These are phyloP conservation scores for Argyresthia goedartella DNA, from an alignment of 2,888 invertebrate species.

Conservation along the genomic window DNA sequence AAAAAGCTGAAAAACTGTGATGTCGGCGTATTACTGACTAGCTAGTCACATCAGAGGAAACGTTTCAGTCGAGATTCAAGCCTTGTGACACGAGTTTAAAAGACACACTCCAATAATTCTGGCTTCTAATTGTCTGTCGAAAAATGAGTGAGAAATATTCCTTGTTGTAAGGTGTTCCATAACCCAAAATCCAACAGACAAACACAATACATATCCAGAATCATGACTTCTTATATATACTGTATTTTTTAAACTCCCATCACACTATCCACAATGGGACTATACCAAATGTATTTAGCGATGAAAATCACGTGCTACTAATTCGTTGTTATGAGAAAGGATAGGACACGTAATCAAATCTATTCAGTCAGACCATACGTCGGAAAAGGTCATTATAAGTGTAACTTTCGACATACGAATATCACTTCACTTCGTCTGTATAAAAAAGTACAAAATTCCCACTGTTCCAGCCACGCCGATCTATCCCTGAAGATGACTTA, in stretches of 20 bases:
- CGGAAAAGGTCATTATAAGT: background rate
- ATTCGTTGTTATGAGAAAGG: slow-evolving; percentile 37
- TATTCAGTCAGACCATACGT: background rate
- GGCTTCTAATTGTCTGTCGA: too few species aligned
- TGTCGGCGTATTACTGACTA: slow-evolving; percentile 60
- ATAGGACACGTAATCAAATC: too few species aligned
- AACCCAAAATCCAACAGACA: too few species aligned
- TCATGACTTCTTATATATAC: background rate
- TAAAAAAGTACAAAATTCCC: slow-evolving; percentile 37
- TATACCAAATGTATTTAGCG: background rate
- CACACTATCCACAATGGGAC: slow-evolving; percentile 15
- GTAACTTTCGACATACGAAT: background rate
- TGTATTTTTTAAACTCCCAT: slow-evolving; percentile 22
- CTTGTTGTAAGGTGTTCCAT: too few species aligned
- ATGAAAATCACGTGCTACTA: slow-evolving; percentile 21
- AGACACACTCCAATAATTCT: slow-evolving; percentile 2
- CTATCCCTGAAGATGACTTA: slow-evolving; percentile 49
- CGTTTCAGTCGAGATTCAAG: slow-evolving; percentile 37
- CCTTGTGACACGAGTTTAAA: slow-evolving; percentile 27
- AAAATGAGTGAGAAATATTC: too few species aligned
- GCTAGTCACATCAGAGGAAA: slow-evolving; percentile 52
- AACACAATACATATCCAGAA: too few species aligned
- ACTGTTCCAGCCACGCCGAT: slow-evolving; percentile 18
- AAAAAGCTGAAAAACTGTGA: slow-evolving; percentile 29
- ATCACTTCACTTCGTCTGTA: background rate